Evolutionary conservation across 1,140 invertebrate genomes (phyloP).

Genomic region (Listronotus bonariensis): DNA sequence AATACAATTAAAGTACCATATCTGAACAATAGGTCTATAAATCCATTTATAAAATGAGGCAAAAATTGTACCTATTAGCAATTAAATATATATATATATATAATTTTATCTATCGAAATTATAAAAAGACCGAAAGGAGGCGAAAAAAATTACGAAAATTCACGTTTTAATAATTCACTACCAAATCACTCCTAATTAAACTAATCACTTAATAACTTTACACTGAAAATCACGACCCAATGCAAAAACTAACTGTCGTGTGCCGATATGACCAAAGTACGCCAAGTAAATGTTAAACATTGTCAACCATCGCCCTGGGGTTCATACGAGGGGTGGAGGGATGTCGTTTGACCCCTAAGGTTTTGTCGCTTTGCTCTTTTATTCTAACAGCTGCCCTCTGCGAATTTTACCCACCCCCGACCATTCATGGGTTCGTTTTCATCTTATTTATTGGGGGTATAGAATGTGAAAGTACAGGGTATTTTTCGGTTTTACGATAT

Average conservation of each 20-base stretch:
- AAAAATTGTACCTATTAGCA: no score
- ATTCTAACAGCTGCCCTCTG: constrained; percentile 53
- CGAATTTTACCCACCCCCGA: constrained; percentile 52
- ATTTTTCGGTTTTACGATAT: constrained; percentile 27
- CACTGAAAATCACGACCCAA: not conserved
- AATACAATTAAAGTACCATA: no score
- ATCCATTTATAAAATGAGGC: no score
- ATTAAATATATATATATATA: no score
- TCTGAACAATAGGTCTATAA: no score
- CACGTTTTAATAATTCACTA: no score
- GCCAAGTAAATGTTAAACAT: constrained; percentile 54
- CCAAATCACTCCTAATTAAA: no score
- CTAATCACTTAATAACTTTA: no score
- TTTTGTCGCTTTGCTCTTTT: constrained; percentile 53
- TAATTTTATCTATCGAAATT: no score
- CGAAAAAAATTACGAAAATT: no score
- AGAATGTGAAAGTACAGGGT: constrained; percentile 45
- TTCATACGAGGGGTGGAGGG: constrained; percentile 43
- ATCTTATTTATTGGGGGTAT: constrained; percentile 50
- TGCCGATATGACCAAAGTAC: constrained; percentile 44
- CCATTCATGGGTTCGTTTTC: constrained; percentile 50
- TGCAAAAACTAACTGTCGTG: constrained; percentile 21
- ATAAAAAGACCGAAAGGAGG: no score
- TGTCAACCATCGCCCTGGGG: constrained; percentile 52
- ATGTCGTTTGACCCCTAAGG: constrained; percentile 51